Base-by-base conservation (phyloP, 2,797 vertebrate species). In the Saguinus oedipus region DNA sequence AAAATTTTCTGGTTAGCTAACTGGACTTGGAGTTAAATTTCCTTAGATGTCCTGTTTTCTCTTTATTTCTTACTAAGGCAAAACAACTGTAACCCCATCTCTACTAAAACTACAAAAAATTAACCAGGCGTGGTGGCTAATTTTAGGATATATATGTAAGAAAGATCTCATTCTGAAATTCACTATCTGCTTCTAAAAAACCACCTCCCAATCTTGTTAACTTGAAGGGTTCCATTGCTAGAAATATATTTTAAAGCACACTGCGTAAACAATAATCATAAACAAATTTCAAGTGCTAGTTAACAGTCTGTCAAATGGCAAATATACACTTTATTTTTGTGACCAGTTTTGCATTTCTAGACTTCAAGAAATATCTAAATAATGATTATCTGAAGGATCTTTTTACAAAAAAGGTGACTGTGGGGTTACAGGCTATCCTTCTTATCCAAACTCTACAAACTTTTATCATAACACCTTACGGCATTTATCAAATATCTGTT, bases 1-100 rank as follows among this genome's bases (percentile, higher is more conserved):
- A 95, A 19, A 93, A 95, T 90, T 82, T 59, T 27, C 33, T 93
- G 13, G 24, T 84, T 81, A 83, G 39, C 50, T 55, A 97, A 59
- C 19, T 94, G 53, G 79, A 97, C 53, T 59, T 93, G n/a, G 46
- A 94, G 95, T 75, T 75, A 79, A 79, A 87, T 91, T 93, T 85
- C 50, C 96, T 90, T 76, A 95, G 55, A 72, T 82, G 64, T 95
- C 44, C 55, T 78, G 17, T 76, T 36, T 87, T 90, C 89, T 84
- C n/a, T 70, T 81, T 90, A 95, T 80, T 97, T 59, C 46, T 42
- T 87, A 79, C n/a, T 94, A 94, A 85, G 13, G 50, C 75, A 84
- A 92, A 94, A 64, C 20, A 93, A 75, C 81, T 75, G 30, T 27
- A 92, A 46, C 44, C 44, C 44, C 44, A 46, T 46, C 44, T 46